Conservation (phyloP, 2,888 invertebrate genomes). For the Alloscopus bannaensis region DNA sequence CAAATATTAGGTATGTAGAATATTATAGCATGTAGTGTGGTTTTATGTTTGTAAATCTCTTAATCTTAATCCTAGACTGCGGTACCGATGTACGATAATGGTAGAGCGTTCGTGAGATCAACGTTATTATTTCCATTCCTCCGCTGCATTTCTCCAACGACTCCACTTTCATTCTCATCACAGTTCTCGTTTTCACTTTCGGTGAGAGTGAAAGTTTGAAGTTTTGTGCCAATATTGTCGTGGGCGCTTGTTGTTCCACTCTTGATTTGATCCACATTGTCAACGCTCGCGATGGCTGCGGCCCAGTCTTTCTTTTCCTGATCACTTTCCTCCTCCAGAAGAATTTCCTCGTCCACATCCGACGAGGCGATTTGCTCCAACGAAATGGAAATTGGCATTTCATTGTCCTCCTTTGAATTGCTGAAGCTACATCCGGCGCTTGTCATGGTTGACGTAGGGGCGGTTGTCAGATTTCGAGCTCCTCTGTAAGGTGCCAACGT, state of each 20-base stretch:
- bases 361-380: slow-evolving; percentile 59
- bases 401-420: slow-evolving; percentile 65
- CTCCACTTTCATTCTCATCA: slow-evolving; percentile 15
- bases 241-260: slow-evolving; percentile 21
- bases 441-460: slow-evolving; percentile 29
- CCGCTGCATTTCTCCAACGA: slow-evolving; percentile 44
- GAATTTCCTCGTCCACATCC: slow-evolving; percentile 39
- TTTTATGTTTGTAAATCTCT: too few species aligned
- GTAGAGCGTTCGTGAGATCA: slow-evolving; percentile 54
- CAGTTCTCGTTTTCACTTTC: slow-evolving; percentile 52
- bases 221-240: slow-evolving; percentile 47
- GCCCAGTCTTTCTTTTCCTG: slow-evolving; percentile 66
- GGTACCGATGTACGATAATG: slow-evolving; percentile 66
- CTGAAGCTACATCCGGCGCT: slow-evolving; percentile 57
- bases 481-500: slow-evolving; percentile 48
- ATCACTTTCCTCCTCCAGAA: slow-evolving; percentile 48
- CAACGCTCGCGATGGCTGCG: slow-evolving; percentile 58
- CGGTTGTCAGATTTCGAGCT: slow-evolving; percentile 20
- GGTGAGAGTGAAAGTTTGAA: slow-evolving; percentile 51
- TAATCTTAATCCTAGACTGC: slow-evolving; percentile 65
- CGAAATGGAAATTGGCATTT: slow-evolving; percentile 61
- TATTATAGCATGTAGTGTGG: too few species aligned
- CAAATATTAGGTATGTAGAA: too few species aligned
- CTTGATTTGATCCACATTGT: slow-evolving; percentile 30
- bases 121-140: slow-evolving; percentile 69